A percentile compares a stretch with the other conserved stretches of the same genome.
These are phyloP conservation scores for Spodoptera picta DNA, from an alignment of 2,888 invertebrate species.

Conservation along the genomic window DNA sequence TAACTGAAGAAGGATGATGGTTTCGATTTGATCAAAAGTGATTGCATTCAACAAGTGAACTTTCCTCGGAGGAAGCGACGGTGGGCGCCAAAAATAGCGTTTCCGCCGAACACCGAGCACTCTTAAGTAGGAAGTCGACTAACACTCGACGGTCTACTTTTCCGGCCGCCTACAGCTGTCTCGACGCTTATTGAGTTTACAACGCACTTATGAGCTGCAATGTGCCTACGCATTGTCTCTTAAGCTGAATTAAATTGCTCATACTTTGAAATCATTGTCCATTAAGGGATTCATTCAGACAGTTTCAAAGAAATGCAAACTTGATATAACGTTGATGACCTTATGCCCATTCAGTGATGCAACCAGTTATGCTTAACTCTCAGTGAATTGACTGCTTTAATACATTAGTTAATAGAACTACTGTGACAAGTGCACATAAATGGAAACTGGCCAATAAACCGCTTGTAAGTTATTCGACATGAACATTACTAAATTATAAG, in stretches of 20 bases:
- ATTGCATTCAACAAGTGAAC: constrained; percentile 77
- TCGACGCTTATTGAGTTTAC: constrained; percentile 86
- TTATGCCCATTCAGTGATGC: constrained; percentile 1
- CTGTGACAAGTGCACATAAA: not conserved
- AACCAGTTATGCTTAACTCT: constrained; percentile 1
- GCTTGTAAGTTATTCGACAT: constrained; percentile 1
- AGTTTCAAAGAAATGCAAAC: constrained; percentile 35
- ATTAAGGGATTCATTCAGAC: constrained; percentile 67
- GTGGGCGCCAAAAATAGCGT: constrained; percentile 88
- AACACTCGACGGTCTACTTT: constrained; percentile 79
- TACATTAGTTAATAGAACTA: not conserved
- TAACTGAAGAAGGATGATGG: constrained; percentile 49
- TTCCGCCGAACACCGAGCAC: constrained; percentile 81
- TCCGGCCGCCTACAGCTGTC: constrained; percentile 87
- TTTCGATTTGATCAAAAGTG: constrained; percentile 65
- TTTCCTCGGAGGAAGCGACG: constrained; percentile 86
- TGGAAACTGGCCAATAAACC: not conserved
- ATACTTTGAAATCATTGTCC: constrained; percentile 76
- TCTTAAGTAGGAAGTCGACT: constrained; percentile 87
- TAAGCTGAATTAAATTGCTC: constrained; percentile 86
- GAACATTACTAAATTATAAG: constrained; percentile 5
- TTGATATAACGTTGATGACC: constrained; percentile 29
- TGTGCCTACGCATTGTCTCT: constrained; percentile 83
- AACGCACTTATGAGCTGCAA: constrained; percentile 84
- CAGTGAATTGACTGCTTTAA: not conserved